phyloP scores from a whole-genome alignment of 92 coral and sea anemone genomes.

The Porites cylindrica region DNA sequence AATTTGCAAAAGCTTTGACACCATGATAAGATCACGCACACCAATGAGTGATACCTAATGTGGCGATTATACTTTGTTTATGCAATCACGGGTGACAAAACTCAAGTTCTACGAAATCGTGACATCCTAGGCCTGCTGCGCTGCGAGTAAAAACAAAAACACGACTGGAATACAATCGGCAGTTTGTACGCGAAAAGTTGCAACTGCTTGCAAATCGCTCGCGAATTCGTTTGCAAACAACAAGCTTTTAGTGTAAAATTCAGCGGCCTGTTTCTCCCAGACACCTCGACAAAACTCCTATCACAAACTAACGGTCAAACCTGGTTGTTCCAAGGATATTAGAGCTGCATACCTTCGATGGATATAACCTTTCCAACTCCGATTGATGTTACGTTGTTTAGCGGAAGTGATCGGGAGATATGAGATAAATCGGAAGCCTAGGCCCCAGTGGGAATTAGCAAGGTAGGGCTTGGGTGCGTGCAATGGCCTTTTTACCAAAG shows the following conservation, averaged over 20 bases:
- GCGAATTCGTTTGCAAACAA: slow-evolving; percentile 5
- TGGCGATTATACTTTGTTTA: slow-evolving; percentile 25
- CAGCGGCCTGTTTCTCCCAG: not conserved
- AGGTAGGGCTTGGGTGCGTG: not conserved
- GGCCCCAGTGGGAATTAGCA: slow-evolving; percentile 13
- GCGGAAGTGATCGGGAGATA: slow-evolving; percentile 34
- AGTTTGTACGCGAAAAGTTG: not conserved
- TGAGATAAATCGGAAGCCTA: slow-evolving; percentile 5
- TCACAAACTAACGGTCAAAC: not conserved
- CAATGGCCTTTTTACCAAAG: not conserved
- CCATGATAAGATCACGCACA: slow-evolving; percentile 12
- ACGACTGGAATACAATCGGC: not conserved
- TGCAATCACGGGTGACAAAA: slow-evolving; percentile 6
- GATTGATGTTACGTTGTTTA: slow-evolving; percentile 10
- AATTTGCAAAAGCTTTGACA: slow-evolving; percentile 18
- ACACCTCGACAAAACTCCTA: not conserved
- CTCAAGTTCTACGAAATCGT: slow-evolving; percentile 1
- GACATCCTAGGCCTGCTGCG: slow-evolving; percentile 26
- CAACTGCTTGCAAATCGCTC: not conserved
- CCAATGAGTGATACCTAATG: slow-evolving; percentile 15
- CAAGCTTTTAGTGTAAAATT: not conserved
- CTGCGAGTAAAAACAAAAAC: slow-evolving; percentile 1
- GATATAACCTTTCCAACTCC: not conserved
- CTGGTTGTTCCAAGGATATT: not conserved
- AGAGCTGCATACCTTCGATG: slow-evolving; percentile 19